A percentile compares a stretch with the other conserved stretches of the same genome.
Conservation (phyloP, 2,888 invertebrate species). For the Itoplectis maculator region DNA sequence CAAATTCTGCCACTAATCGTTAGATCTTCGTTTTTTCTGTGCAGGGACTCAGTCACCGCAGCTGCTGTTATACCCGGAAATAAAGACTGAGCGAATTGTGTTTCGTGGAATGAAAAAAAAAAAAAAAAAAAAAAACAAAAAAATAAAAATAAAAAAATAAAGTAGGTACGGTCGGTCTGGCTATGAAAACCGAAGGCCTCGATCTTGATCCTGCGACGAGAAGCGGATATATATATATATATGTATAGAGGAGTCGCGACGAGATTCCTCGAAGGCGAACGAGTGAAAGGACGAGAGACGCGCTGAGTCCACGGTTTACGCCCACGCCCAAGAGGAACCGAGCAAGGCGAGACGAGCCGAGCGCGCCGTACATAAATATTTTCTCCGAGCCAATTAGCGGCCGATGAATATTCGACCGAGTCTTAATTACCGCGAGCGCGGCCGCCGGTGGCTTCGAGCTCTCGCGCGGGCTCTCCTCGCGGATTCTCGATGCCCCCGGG, state of each 20-base stretch:
- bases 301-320: neutral
- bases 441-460: conserved; percentile 32
- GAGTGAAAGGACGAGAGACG: conserved; percentile 12
- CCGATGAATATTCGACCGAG: conserved; percentile 57
- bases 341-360: neutral
- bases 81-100: neutral
- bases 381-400: conserved; percentile 58
- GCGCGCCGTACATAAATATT: conserved; percentile 53
- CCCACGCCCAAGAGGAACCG: conserved; percentile 28
- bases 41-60: too few species aligned
- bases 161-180: too few species aligned
- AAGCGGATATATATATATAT: too few species aligned
- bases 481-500: neutral
- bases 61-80: neutral
- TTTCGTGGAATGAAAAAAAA: neutral
- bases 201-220: conserved; percentile 11
- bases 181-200: neutral
- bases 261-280: neutral
- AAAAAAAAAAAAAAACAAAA: neutral
- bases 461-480: neutral
- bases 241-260: neutral
- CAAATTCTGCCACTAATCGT: too few species aligned
- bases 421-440: conserved; percentile 62
- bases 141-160: too few species aligned
- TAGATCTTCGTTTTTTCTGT: too few species aligned